Percentiles rank a stretch among this genome's conserved stretches.
Conservation (phyloP, 1,140 invertebrate species). For the Tetragonula clypearis region DNA sequence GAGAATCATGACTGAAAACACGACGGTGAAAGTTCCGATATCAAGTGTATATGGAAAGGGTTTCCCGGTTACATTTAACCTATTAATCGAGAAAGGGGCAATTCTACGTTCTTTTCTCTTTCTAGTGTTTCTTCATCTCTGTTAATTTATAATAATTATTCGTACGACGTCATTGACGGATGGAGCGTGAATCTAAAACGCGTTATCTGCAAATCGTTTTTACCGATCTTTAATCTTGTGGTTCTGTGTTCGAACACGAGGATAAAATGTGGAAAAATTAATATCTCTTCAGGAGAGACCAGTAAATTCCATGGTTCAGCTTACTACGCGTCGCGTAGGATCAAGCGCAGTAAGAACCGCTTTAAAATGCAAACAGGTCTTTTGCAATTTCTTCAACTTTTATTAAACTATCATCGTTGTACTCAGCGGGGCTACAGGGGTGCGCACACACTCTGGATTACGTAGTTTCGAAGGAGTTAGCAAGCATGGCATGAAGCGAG, state of each 20-base stretch:
- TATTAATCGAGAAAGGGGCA: neutral
- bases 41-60: no score
- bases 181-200: no score
- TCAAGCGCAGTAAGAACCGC: neutral
- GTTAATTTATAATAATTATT: no score
- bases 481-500: neutral
- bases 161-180: no score
- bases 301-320: no score
- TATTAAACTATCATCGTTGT: slow-evolving; percentile 41
- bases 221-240: no score
- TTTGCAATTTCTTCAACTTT: slow-evolving; percentile 42
- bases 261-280: neutral
- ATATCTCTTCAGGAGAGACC: neutral
- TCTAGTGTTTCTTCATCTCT: no score
- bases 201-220: no score
- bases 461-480: neutral
- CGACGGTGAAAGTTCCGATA: neutral
- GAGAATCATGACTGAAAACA: neutral
- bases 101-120: neutral
- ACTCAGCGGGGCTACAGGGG: neutral
- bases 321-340: neutral
- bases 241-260: neutral
- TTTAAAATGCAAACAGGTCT: slow-evolving; percentile 51
- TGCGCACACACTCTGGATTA: slow-evolving; percentile 4
- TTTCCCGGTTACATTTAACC: neutral